phyloP scores from a whole-genome alignment of 2,888 invertebrate genomes.

The Phaonia tiefii region DNA sequence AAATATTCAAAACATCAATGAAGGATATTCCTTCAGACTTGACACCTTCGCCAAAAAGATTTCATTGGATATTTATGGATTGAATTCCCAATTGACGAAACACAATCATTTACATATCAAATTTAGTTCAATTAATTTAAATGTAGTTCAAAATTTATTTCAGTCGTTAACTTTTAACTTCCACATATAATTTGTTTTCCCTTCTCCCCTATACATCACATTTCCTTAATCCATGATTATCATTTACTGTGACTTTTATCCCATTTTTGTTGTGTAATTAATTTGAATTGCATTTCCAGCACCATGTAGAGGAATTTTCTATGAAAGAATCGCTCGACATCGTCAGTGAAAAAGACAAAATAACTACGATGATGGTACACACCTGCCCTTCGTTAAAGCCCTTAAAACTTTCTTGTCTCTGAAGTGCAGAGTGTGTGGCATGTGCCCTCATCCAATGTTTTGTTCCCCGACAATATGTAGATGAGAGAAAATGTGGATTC shows the following conservation, averaged over 20 bases:
- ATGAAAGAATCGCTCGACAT: background rate
- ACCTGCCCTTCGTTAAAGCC: slow-evolving; percentile 54
- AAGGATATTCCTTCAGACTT: no score
- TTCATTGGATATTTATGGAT: no score
- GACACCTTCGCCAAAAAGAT: no score
- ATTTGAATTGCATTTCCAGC: slow-evolving; percentile 19
- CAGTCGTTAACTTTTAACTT: no score
- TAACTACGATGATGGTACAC: slow-evolving; percentile 27
- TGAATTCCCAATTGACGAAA: no score
- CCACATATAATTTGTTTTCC: no score
- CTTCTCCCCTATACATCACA: background rate
- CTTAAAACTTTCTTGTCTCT: slow-evolving; percentile 24
- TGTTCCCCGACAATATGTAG: slow-evolving; percentile 27
- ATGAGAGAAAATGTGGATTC: slow-evolving; percentile 48
- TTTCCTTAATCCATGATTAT: slow-evolving; percentile 24
- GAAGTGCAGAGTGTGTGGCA: background rate
- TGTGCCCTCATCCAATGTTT: no score
- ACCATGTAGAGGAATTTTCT: background rate
- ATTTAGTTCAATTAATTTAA: no score
- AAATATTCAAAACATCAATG: no score
- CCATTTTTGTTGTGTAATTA: slow-evolving; percentile 7
- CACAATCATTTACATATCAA: no score
- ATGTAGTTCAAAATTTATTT: no score
- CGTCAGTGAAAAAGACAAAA: slow-evolving; percentile 16
- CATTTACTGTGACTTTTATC: slow-evolving; percentile 24